Percentiles rank a stretch among this genome's conserved stretches.
Conservation (phyloP, 2,113 vertebrate species). For the Oncorhynchus kisutch region DNA sequence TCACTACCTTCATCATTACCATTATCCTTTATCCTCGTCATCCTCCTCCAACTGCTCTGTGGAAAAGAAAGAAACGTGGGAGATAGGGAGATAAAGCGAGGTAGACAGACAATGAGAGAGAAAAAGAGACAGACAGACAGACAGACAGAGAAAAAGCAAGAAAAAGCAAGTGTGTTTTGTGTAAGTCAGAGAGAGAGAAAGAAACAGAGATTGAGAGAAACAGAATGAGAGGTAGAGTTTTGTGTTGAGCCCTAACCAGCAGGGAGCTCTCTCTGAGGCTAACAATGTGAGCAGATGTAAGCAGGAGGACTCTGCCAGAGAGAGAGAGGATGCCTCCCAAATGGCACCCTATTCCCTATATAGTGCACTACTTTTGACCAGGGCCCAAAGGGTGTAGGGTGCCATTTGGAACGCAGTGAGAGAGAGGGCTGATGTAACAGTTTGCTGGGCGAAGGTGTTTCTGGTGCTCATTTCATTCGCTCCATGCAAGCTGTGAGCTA, state of each 20-base stretch:
- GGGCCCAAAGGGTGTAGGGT: too few relatives aligned
- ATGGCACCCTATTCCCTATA: not conserved
- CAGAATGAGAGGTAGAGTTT: not conserved
- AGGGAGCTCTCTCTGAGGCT: conserved; percentile 47
- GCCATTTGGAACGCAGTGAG: conserved; percentile 22
- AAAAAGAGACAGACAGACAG: conserved; percentile 5
- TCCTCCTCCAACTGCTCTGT: too few relatives aligned
- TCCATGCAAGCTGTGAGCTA: conserved; percentile 57
- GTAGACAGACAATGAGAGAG: not conserved
- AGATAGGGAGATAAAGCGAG: conserved; percentile 13
- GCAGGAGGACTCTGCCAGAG: too few relatives aligned
- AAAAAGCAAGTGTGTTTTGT: conserved; percentile 34
- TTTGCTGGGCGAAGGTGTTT: conserved; percentile 62
- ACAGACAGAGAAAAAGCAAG: conserved; percentile 67
- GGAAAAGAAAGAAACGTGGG: not conserved
- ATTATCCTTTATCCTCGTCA: too few relatives aligned
- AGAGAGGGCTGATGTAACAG: conserved; percentile 67
- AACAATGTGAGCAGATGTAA: conserved; percentile 49
- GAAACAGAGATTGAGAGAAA: conserved; percentile 11
- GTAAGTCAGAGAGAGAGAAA: not conserved
- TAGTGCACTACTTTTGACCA: too few relatives aligned
- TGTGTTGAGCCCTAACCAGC: conserved; percentile 29
- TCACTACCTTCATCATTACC: too few relatives aligned
- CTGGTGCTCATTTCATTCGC: conserved; percentile 64
- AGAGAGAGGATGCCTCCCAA: conserved; percentile 19